Base-by-base conservation (phyloP, 2,888 invertebrate species). In the Itoplectis maculator region DNA sequence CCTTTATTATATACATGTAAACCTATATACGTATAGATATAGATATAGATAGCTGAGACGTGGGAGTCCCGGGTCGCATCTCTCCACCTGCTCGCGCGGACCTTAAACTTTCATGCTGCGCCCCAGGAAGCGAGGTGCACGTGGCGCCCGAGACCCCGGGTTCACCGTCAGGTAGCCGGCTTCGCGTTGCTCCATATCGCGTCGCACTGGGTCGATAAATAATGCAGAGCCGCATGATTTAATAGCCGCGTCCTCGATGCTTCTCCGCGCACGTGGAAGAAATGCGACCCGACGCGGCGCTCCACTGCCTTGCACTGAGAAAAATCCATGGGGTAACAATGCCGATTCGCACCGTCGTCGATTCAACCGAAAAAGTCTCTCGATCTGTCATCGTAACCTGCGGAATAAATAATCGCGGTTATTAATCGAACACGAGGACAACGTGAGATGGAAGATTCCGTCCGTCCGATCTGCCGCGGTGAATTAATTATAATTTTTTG, bases 201-300 rank as follows among this genome's bases (percentile, higher is more conserved):
- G 35, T 18, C 11, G 18, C 11, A 54, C 11, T 45, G 18, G 63
- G 37, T 78, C 70, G 70, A 78, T 72, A 65, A 65, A 78, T 65
- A 78, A 70, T 65, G 45, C 70, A 70, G n/a, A 59, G 45, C 42
- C 42, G 13, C 51, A 70, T 65, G 51, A 78, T 70, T 70, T 42
- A 77, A 70, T 63, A 70, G 9, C 8, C 42, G 51, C 70, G 61
- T 51, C n/a, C 65, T 66, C 45, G 65, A 29, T 45, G n/a, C 54
- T 47, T 18, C 45, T 68, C 18, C n/a, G 5, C 37, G 54, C 45
- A 78, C 11, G 61, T 70, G 40, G 59, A 56, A 5, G 37, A 18
- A 70, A 29, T n/a, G n/a, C n/a, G n/a, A n/a, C n/a, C n/a, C n/a
- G 23, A 49, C 18, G 40, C 37, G 40, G 45, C 15, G n/a, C n/a